Evolutionary conservation across 2,888 invertebrate species (phyloP), one percentile per base, ranked within the genome.

Genomic region (Heliconius aoede): DNA sequence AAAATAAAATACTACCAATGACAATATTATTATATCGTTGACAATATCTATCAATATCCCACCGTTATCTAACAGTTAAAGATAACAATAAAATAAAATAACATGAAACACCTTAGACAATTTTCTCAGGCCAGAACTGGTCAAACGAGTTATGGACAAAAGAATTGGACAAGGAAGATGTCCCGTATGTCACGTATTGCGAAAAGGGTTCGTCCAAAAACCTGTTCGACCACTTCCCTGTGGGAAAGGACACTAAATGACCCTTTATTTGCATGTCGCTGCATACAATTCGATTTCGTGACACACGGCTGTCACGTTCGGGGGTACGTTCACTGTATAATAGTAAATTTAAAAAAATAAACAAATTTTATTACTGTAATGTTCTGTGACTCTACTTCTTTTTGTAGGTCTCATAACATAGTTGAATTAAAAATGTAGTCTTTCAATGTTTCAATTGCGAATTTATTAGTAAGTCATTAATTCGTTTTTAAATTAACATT

Each of bases 71-170:
- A 55, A 65, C 11, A 30, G 24, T 69, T 32, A 55, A 30, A n/a
- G 15, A 55, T 13, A 69, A 69, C 30, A 69, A 69, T 55, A 32
- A 69, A 69, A 36, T 36, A 69, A 69, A 69, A 69, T 69, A 30
- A 30, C 55, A 55, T 55, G n/a, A 69, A 51, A 55, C 24, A 30
- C 26, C 51, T 73, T 64, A 74, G 69, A 74, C 68, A 76, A 83
- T 80, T 85, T 88, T 90, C 90, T 86, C 89, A 89, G 86, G 83
- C 83, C 81, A 79, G 86, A 90, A 90, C 91, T 87, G 88, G 92
- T 88, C 87, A 85, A 83, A 90, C 93, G 77, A 84, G 90, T 93
- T 91, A 90, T 91, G 93, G 94, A 93, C 93, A 93, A 93, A 90
- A 87, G 83, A 84, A 83, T 73, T 78, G 82, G 82, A 82, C 79